A percentile compares a stretch with the other conserved stretches of the same genome.
phyloP scores from a whole-genome alignment of 2,113 vertebrate species.

The Lagenorhynchus albirostris region DNA sequence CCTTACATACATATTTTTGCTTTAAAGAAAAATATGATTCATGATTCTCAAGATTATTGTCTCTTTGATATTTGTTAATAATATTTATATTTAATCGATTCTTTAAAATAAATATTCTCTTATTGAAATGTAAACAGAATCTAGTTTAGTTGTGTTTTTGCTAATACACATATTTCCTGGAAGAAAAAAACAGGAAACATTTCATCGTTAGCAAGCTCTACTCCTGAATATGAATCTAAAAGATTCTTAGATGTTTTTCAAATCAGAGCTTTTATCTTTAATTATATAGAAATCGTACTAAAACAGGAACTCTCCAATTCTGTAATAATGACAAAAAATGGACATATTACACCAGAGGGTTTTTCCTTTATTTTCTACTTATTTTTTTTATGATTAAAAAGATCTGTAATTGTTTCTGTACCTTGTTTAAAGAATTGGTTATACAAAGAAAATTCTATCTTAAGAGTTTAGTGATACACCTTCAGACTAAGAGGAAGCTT shows the following conservation, averaged over 20 bases:
- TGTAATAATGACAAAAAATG: not conserved
- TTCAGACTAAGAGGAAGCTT: not conserved
- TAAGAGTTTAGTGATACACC: not conserved
- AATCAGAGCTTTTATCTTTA: not conserved
- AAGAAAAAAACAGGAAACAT: not conserved
- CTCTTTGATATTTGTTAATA: not conserved
- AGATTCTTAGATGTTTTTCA: not conserved
- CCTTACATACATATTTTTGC: not conserved
- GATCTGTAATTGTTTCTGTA: not conserved
- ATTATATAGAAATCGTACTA: not conserved
- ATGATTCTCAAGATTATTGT: not conserved
- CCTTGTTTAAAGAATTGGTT: not conserved
- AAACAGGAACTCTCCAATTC: not conserved
- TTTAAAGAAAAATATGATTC: not conserved
- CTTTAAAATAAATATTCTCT: not conserved
- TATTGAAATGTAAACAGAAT: not conserved
- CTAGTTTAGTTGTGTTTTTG: not conserved
- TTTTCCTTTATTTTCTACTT: not conserved
- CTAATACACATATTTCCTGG: not conserved
- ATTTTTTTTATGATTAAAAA: not conserved
- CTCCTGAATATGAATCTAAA: not conserved
- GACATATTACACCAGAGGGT: not conserved
- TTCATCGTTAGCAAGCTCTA: not conserved
- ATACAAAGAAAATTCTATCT: not conserved
- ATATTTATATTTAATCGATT: not conserved